Percentiles rank a stretch among this genome's conserved stretches.
phyloP scores from a whole-genome alignment of 2,888 invertebrate genomes.

The Operophtera brumata region DNA sequence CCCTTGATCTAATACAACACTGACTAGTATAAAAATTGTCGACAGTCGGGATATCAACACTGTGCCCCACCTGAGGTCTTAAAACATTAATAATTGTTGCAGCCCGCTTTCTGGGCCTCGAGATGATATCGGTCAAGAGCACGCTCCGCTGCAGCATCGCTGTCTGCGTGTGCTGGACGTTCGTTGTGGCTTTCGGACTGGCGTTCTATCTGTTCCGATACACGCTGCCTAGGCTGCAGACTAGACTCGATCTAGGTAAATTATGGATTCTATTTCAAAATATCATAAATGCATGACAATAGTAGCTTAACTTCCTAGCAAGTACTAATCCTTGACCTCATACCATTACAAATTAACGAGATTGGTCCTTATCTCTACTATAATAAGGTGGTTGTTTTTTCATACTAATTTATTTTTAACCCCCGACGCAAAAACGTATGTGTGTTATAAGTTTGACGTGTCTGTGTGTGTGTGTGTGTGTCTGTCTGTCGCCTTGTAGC shows the following conservation, averaged over 20 bases:
- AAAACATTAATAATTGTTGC: slow-evolving; percentile 50
- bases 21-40: no score
- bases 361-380: no score
- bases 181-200: slow-evolving; percentile 58
- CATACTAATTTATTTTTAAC: no score
- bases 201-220: slow-evolving; percentile 54
- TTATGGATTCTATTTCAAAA: background rate
- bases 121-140: slow-evolving; percentile 59
- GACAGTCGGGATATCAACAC: no score
- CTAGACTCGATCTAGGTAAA: slow-evolving; percentile 65
- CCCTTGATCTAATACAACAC: no score
- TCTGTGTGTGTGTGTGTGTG: no score
- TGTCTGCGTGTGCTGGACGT: slow-evolving; percentile 71
- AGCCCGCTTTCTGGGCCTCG: slow-evolving; percentile 70
- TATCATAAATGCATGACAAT: background rate
- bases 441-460: no score
- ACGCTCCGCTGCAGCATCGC: slow-evolving; percentile 65
- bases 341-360: no score
- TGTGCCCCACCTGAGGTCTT: no score
- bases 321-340: background rate
- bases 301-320: background rate
- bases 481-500: no score
- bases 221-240: slow-evolving; percentile 41
- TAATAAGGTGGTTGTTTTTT: no score
- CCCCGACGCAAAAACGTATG: no score